Percentiles rank a stretch among this genome's conserved stretches.
Conservation (phyloP, 2,888 invertebrate genomes). For the Melieria crassipennis region DNA sequence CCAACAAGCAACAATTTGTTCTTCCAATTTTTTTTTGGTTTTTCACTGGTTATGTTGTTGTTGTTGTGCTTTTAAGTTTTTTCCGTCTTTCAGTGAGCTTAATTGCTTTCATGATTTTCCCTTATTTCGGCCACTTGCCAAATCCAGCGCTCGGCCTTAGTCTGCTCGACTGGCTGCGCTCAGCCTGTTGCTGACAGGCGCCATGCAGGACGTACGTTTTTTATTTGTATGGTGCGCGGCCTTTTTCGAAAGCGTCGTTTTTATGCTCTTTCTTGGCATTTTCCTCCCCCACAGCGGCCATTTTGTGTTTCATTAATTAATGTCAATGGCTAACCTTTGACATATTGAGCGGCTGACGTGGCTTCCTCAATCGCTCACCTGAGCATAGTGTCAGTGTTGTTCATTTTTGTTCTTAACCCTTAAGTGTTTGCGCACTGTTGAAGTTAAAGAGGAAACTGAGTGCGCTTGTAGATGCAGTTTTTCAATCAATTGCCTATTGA, state of each 20-base stretch:
- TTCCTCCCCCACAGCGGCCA: neutral
- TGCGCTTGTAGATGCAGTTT: too few species aligned
- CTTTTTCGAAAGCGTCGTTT: neutral
- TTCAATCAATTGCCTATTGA: neutral
- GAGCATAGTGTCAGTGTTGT: too few species aligned
- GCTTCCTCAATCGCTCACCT: too few species aligned
- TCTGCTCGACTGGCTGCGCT: neutral
- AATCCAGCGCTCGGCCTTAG: neutral
- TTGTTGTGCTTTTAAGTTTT: neutral
- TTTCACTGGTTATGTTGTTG: neutral
- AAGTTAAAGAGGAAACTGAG: too few species aligned
- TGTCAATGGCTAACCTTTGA: conserved; percentile 55
- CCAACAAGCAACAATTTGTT: neutral
- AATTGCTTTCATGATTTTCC: conserved; percentile 1
- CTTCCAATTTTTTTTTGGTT: too few species aligned
- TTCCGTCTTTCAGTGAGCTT: neutral
- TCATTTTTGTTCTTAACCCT: too few species aligned
- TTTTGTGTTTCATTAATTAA: conserved; percentile 58
- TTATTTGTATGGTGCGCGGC: neutral
- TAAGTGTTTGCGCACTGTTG: too few species aligned
- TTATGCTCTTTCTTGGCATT: neutral
- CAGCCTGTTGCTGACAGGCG: neutral
- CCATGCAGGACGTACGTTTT: neutral
- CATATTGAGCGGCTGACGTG: conserved; percentile 47
- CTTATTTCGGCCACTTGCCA: neutral